phyloP scores from a whole-genome alignment of 2,113 vertebrate species.

The Rhinichthys klamathensis region DNA sequence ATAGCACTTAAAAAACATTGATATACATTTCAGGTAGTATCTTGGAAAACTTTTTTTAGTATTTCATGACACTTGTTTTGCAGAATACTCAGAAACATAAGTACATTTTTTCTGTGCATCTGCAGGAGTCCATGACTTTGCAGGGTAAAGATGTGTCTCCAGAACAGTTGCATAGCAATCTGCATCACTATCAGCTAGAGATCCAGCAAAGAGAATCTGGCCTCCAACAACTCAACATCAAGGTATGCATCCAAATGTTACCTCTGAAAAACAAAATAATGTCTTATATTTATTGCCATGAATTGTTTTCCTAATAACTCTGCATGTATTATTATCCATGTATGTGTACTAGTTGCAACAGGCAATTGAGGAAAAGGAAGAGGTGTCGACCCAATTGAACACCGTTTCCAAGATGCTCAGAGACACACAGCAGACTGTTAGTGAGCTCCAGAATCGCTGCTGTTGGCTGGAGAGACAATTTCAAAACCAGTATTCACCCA shows the following conservation, averaged over 20 bases:
- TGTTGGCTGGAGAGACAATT: slow-evolving; percentile 78
- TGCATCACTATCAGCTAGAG: slow-evolving; percentile 81
- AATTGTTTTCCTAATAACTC: not conserved
- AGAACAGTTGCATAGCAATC: slow-evolving; percentile 71
- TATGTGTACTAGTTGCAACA: slow-evolving; percentile 74
- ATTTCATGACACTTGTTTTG: not conserved
- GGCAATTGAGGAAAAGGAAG: slow-evolving; percentile 78
- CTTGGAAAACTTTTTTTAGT: too few relatives aligned
- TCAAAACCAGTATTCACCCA: slow-evolving; percentile 59
- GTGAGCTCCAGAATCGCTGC: slow-evolving; percentile 78
- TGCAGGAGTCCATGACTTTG: slow-evolving; percentile 63
- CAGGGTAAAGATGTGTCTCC: slow-evolving; percentile 58
- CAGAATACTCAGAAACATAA: not conserved
- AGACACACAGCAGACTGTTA: slow-evolving; percentile 78
- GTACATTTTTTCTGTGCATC: not conserved
- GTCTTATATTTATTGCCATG: not conserved
- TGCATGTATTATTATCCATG: not conserved
- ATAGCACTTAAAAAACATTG: not conserved
- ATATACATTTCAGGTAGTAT: too few relatives aligned
- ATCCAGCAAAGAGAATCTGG: slow-evolving; percentile 82
- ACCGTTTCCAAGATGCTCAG: slow-evolving; percentile 80
- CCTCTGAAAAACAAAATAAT: not conserved
- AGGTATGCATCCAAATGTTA: slow-evolving; percentile 68
- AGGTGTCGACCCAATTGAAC: slow-evolving; percentile 78
- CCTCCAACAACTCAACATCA: slow-evolving; percentile 79